Percentiles rank a stretch among this genome's conserved stretches.
Evolutionary conservation across 2,113 vertebrate genomes (phyloP).

Genomic region (Paracyprichromis sp.): DNA sequence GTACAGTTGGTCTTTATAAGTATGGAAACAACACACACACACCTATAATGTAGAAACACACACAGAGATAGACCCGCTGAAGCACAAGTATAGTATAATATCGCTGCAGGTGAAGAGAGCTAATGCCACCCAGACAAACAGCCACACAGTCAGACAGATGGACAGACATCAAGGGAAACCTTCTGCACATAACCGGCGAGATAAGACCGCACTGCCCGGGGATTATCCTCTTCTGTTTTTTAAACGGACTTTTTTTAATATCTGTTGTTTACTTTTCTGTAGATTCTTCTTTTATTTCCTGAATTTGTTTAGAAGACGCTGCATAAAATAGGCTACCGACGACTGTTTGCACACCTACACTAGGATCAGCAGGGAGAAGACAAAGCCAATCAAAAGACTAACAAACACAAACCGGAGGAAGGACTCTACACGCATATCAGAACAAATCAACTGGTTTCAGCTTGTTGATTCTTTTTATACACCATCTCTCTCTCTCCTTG

Average conservation of each 20-base stretch:
- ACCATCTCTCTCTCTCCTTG: background rate
- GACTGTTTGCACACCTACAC: slow-evolving; percentile 87
- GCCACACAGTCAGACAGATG: slow-evolving; percentile 4
- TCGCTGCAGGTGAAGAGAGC: slow-evolving; percentile 11
- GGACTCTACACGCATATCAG: slow-evolving; percentile 72
- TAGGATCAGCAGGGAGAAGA: slow-evolving; percentile 78
- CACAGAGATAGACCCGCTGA: slow-evolving; percentile 16
- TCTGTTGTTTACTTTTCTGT: slow-evolving; percentile 21
- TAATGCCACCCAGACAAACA: background rate
- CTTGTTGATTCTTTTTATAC: slow-evolving; percentile 75
- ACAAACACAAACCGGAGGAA: slow-evolving; percentile 52
- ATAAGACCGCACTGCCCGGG: slow-evolving; percentile 49
- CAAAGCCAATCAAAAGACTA: slow-evolving; percentile 63
- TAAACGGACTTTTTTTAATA: slow-evolving; percentile 67
- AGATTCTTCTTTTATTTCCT: slow-evolving; percentile 40
- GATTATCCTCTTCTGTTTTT: slow-evolving; percentile 60
- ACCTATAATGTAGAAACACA: slow-evolving; percentile 24
- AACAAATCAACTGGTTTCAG: slow-evolving; percentile 76
- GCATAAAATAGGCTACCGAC: slow-evolving; percentile 14
- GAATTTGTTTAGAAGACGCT: slow-evolving; percentile 71
- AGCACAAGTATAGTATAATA: slow-evolving; percentile 54
- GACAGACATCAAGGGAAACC: background rate
- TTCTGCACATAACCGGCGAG: slow-evolving; percentile 17
- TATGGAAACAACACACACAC: slow-evolving; percentile 24
- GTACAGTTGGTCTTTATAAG: slow-evolving; percentile 38